phyloP scores from a whole-genome alignment of 2,888 invertebrate genomes.

The Pterostichus niger region DNA sequence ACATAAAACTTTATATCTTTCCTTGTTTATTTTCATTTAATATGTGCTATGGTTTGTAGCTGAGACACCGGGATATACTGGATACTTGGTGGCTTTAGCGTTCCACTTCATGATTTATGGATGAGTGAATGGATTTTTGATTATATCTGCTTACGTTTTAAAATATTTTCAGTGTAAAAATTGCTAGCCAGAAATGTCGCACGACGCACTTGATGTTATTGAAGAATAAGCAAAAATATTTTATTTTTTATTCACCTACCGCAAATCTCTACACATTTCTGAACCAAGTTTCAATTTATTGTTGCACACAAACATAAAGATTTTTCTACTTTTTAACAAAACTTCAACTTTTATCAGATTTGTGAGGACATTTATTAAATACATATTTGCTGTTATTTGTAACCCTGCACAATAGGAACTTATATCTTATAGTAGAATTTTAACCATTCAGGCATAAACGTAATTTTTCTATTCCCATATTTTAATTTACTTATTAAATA shows the following conservation, averaged over 20 bases:
- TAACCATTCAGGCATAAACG: too few species aligned
- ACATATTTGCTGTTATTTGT: too few species aligned
- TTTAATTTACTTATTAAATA: too few species aligned
- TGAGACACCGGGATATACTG: slow-evolving; percentile 41
- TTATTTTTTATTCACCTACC: slow-evolving; percentile 6
- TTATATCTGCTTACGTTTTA: slow-evolving; percentile 55
- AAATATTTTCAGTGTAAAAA: slow-evolving; percentile 49
- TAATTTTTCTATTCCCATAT: too few species aligned
- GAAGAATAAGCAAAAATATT: slow-evolving; percentile 34
- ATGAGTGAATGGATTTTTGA: slow-evolving; percentile 60
- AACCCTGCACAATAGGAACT: too few species aligned
- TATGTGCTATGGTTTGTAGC: slow-evolving; percentile 59
- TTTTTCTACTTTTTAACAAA: too few species aligned
- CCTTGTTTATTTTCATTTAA: slow-evolving; percentile 65
- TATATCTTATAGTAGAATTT: too few species aligned
- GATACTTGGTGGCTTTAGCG: slow-evolving; percentile 45
- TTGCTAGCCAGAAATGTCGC: slow-evolving; percentile 35
- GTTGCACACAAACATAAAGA: too few species aligned
- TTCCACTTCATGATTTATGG: slow-evolving; percentile 54
- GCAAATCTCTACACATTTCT: not conserved
- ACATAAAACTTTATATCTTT: slow-evolving; percentile 61
- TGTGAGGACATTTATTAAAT: too few species aligned
- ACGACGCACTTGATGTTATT: not conserved
- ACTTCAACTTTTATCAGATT: too few species aligned
- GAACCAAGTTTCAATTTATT: too few species aligned